These are phyloP conservation scores for Parotia lawesii DNA, from an alignment of 2,113 vertebrate genomes.

Conservation along the genomic window DNA sequence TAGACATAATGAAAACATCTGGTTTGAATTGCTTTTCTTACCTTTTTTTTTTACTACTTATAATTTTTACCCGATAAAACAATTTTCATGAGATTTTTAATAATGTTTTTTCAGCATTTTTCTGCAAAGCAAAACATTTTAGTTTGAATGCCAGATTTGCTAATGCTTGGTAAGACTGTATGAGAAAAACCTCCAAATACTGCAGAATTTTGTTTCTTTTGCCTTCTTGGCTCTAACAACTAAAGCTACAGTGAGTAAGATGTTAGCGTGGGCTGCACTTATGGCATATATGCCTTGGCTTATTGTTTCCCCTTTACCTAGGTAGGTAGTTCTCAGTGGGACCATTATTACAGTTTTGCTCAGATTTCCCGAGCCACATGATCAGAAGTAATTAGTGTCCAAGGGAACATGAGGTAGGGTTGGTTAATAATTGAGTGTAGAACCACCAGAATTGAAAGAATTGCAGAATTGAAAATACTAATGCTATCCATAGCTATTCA, in stretches of 20 bases:
- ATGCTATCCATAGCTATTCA: slow-evolving; percentile 42
- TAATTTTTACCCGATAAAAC: background rate
- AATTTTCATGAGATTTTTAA: background rate
- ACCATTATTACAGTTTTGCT: background rate
- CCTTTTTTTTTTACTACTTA: background rate
- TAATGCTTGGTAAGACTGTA: background rate
- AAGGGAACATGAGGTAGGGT: background rate
- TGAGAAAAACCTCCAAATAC: background rate
- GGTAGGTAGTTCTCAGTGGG: background rate
- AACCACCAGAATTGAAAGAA: slow-evolving; percentile 40
- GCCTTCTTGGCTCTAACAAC: background rate
- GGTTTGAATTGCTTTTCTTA: slow-evolving; percentile 9
- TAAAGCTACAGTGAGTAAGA: background rate
- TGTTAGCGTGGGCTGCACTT: background rate
- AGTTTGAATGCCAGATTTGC: background rate
- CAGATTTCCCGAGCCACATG: background rate
- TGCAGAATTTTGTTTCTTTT: background rate
- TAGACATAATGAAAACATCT: slow-evolving; percentile 35
- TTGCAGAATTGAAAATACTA: slow-evolving; percentile 40
- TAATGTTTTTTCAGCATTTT: background rate
- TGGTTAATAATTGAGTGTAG: slow-evolving; percentile 5
- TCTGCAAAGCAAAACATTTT: slow-evolving; percentile 17
- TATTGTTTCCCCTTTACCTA: background rate
- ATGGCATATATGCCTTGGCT: background rate
- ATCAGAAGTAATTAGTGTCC: slow-evolving; percentile 29